Evolutionary conservation across 2,888 invertebrate species (phyloP).

Genomic region (Scaptomyza parva): DNA sequence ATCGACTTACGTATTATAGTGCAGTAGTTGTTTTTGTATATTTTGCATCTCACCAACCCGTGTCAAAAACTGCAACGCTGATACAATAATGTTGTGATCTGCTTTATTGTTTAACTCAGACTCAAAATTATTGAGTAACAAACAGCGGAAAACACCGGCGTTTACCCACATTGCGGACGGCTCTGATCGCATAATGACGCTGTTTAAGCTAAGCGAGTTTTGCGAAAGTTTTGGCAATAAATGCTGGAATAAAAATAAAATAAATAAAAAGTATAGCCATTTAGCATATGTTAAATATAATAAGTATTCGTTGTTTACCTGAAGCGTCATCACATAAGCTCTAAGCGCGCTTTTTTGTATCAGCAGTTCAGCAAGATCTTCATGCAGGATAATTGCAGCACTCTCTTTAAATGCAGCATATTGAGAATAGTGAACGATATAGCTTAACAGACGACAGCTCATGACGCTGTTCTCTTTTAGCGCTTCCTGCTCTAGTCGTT

Average conservation of each 20-base stretch:
- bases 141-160: slow-evolving; percentile 72
- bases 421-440: slow-evolving; percentile 63
- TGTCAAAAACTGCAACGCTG: slow-evolving; percentile 80
- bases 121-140: slow-evolving; percentile 82
- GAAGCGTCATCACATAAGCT: slow-evolving; percentile 76
- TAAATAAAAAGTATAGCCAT: not conserved
- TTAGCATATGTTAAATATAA: not conserved
- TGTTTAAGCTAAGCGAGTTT: slow-evolving; percentile 65
- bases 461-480: slow-evolving; percentile 62
- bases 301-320: slow-evolving; percentile 54
- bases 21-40: slow-evolving; percentile 82
- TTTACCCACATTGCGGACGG: slow-evolving; percentile 78
- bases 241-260: slow-evolving; percentile 64
- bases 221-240: slow-evolving; percentile 74
- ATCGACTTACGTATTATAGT: slow-evolving; percentile 85
- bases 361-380: slow-evolving; percentile 75
- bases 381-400: slow-evolving; percentile 75
- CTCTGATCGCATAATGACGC: slow-evolving; percentile 72
- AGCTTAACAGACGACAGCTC: slow-evolving; percentile 70
- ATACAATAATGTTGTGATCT: slow-evolving; percentile 78
- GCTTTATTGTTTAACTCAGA: slow-evolving; percentile 72
- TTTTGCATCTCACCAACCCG: slow-evolving; percentile 78
- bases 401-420: slow-evolving; percentile 81
- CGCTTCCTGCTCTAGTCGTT: slow-evolving; percentile 70
- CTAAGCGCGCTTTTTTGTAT: slow-evolving; percentile 61